Conservation (phyloP, 2,113 vertebrate species). For the Mus musculus region DNA sequence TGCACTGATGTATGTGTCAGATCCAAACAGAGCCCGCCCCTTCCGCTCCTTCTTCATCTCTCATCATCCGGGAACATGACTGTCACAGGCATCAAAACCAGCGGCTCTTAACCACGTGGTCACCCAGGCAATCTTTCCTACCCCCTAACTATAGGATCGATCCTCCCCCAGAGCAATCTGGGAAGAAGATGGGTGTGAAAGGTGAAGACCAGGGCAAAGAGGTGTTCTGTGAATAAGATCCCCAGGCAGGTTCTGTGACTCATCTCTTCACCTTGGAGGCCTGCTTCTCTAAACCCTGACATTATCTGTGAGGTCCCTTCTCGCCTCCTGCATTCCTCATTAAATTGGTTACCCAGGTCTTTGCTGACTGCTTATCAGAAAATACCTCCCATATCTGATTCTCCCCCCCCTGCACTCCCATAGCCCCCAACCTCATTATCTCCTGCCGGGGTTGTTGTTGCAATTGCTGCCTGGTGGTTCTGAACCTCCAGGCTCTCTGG, state of each 20-base stretch:
- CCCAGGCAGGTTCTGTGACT: background rate
- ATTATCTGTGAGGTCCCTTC: conserved; percentile 70
- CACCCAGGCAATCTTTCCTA: background rate
- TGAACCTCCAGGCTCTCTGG: conserved; percentile 72
- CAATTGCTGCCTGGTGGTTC: conserved; percentile 65
- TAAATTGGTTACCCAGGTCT: conserved; percentile 72
- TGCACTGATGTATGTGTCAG: accelerated
- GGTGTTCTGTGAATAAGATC: conserved; percentile 58
- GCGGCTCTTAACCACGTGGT: background rate
- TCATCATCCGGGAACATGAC: background rate
- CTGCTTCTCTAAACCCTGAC: conserved; percentile 65
- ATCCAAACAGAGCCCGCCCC: background rate
- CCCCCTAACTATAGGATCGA: background rate
- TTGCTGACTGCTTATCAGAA: conserved; percentile 75
- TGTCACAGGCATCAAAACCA: background rate
- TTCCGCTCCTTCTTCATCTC: background rate
- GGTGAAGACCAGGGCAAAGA: background rate
- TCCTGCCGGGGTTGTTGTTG: conserved; percentile 74
- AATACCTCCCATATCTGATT: conserved; percentile 62
- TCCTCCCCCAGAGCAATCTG: background rate
- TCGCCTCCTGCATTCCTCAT: conserved; percentile 58
- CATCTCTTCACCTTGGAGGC: conserved; percentile 37
- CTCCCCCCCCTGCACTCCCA: conserved; percentile 65
- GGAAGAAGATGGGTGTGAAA: background rate
- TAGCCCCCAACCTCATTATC: conserved; percentile 80